Base-by-base conservation (phyloP, 2,888 invertebrate species). In the Drosophila subsilvestris region DNA sequence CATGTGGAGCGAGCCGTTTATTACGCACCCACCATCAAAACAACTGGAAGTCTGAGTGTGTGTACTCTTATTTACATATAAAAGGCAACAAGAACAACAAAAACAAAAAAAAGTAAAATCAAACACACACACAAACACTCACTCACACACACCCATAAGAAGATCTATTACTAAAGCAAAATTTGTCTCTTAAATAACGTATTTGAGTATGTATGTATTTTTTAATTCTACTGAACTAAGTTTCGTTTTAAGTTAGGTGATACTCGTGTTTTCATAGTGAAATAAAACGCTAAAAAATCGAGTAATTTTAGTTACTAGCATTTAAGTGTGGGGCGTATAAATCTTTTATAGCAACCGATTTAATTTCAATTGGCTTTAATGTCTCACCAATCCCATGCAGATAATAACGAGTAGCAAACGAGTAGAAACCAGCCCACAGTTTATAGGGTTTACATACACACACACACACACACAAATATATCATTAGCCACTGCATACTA, bases 1-100 rank as follows among this genome's bases (percentile, higher is more conserved):
- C 89, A 99, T 99, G 98, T 99, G 99, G 99, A 97, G 97, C 90
- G 98, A 98, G 93, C 98, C 98, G 78, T 98, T 98, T 93, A 97
- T 97, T 93, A 94, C 96, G 83, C 95, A 96, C 88, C 94, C 95
- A 90, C 94, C 95, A 90, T 95, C 96, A 82, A 97, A 97, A 93
- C 95, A 96, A 93, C 93, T 96, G 93, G 96, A 96, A 93, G 96
- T 96, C 94, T 96, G 95, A 95, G 91, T 90, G 66, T 66, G 66
- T 66, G 66, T 66, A 63, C 66, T 63, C 66, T 37, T 86, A 78
- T 85, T 78, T 86, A 76, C 29, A 61, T 22, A 6, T 49, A 57
- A 47, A 68, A 68, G 68, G 61, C 56, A 68, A 63, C 47, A 51
- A 63, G 59, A 66, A 63, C 61, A 51, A 48, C 63, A 53, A 73